Evolutionary conservation across 1,140 invertebrate species (phyloP), one percentile per base, ranked within the genome.

Genomic region (Caerostris extrusa): DNA sequence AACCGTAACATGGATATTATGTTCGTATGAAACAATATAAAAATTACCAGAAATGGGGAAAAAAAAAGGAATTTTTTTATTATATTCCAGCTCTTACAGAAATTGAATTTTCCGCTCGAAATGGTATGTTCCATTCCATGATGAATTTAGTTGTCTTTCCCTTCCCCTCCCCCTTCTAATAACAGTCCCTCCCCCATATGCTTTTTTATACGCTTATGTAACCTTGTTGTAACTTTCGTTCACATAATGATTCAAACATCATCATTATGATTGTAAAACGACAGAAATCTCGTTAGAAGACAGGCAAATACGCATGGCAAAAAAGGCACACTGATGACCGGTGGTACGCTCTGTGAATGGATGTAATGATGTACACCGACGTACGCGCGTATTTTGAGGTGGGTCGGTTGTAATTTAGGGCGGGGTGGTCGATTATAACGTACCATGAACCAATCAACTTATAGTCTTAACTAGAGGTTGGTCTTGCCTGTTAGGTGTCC

Each of bases 211-310:
- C 50, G 58, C 34, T 77, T 12, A 34, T 12, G 50, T 50, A 77
- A 77, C 34, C 8, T 77, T 77, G 71, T 53, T 53, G 71, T 77
- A 77, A 50, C 34, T 87, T 19, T 71, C 69, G 56, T 90, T 17
- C n/a, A 57, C 53, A 58, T 90, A 90, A 90, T 90, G 88, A 90
- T 90, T 90, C 88, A 56, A 77, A 64, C 58, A 87, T 87, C 85
- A 87, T 87, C 55, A 90, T 90, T 90, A 90, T 90, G 55, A 14
- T 60, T 3, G 50, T 71, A 90, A 77, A 8, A 90, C 56, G 67
- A 56, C 61, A 19, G 64, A 90, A 87, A 90, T 71, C 8, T 88
- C 86, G 61, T 64, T 64, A 67, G 64, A 64, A 64, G 14, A 85
- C 55, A 58, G 55, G 86, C 56, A 88, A 88, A 61, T 88, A 64